Evolutionary conservation across 2,888 invertebrate genomes (phyloP).

Genomic region (Timema podura): DNA sequence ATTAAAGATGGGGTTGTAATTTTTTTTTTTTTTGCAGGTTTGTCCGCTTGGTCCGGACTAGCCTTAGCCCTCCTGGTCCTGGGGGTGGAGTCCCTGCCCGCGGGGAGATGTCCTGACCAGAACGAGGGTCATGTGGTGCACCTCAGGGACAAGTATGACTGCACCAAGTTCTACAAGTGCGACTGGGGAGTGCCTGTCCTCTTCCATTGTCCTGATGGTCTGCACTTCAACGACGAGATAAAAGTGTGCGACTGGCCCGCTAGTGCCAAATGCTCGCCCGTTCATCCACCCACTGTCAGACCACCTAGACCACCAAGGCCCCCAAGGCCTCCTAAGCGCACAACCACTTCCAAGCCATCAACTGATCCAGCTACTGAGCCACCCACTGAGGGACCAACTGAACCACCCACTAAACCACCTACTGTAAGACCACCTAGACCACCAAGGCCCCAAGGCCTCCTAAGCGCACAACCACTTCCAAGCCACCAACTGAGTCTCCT

Average conservation of each 20-base stretch:
- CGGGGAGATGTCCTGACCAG: too few relatives aligned
- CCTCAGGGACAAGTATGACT: neutral
- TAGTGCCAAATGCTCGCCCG: too few relatives aligned
- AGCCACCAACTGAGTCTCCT: slow-evolving; percentile 4
- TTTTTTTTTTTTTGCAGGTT: too few relatives aligned
- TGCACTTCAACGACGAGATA: neutral
- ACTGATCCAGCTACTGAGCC: slow-evolving; percentile 13
- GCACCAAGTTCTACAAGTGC: neutral
- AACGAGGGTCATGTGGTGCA: too few relatives aligned
- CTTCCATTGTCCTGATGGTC: neutral
- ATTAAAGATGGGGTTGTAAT: too few relatives aligned
- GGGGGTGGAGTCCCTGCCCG: too few relatives aligned
- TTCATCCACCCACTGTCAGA: neutral
- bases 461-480: neutral
- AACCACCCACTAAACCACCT: neutral
- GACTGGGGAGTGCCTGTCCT: slow-evolving; percentile 4
- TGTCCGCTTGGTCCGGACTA: too few relatives aligned
- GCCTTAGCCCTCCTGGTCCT: too few relatives aligned
- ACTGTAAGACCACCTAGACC: neutral
- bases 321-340: too few relatives aligned
- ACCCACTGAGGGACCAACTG: neutral
- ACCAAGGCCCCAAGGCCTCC: neutral
- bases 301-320: neutral
- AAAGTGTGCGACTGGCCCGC: slow-evolving; percentile 6
- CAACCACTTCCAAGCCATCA: neutral